Evolutionary conservation across 53 echinoderm and acorn worm species (phyloP), one percentile per base, ranked within the genome.

Genomic region (Echinarachnius parma): DNA sequence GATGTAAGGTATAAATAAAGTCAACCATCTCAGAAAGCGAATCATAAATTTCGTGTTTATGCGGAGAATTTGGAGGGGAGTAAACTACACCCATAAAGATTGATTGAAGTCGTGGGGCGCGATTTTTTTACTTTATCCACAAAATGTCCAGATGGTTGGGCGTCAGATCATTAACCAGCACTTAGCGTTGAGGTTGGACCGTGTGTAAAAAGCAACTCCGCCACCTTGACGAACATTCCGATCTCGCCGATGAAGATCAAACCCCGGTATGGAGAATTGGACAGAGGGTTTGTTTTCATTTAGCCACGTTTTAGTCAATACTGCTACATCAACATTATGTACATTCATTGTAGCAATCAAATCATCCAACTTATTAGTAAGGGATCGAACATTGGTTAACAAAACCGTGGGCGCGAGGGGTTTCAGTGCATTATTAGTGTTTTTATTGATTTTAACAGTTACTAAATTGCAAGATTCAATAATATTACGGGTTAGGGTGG

Each of bases 261-360:
- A 56, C 31, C 28, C 57, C 28, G 57, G 57, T 15, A 56, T 56
- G n/a, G 13, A 31, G 57, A 28, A 56, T 56, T 56, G 57, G 28
- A 29, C 57, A 56, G 28, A 28, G n/a, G 57, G 57, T 28, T 56
- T 28, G 5, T 14, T 29, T 3, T 56, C 57, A 56, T 56, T 56
- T 31, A 56, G 15, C 14, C 57, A 56, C 28, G 29, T 56, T 56
- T 56, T 31, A 56, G 15, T 14, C 1, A 54, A 11, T 27, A 4
- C 26, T 28, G 57, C 57, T 18, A 56, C 31, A 56, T 56, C 57
- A 28, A 4, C 31, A 16, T 56, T 14, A 56, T 56, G 14, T 0
- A 56, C 57, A 56, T 28, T 56, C 57, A 56, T 28, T 56, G 28
- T 56, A 56, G 14, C 57, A 28, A 56, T 28, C 57, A 56, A 56